phyloP scores from a whole-genome alignment of 2,888 invertebrate genomes.

The Tetropium fuscum region DNA sequence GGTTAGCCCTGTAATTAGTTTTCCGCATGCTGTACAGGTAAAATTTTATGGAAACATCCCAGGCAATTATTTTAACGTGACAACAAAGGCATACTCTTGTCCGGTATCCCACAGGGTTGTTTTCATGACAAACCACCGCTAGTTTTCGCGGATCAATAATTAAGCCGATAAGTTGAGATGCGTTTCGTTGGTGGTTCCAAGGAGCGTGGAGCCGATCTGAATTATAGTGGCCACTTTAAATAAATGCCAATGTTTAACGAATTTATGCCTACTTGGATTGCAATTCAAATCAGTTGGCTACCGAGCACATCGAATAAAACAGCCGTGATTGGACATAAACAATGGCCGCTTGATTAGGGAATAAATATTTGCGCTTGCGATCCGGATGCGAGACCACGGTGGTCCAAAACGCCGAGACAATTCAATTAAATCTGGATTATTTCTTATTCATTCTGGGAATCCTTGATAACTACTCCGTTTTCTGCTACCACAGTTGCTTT shows the following conservation, averaged over 20 bases:
- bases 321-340: conserved; percentile 62
- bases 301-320: conserved; percentile 57
- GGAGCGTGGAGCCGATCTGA: conserved; percentile 44
- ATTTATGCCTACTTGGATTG: conserved; percentile 61
- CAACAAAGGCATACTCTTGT: conserved; percentile 13
- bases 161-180: conserved; percentile 29
- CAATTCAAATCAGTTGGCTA: conserved; percentile 63
- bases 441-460: conserved; percentile 38
- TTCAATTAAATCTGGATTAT: conserved; percentile 59
- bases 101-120: conserved; percentile 6
- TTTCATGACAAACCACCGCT: conserved; percentile 16
- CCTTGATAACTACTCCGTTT: too few relatives aligned
- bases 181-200: conserved; percentile 21
- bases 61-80: too few relatives aligned
- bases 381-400: conserved; percentile 56
- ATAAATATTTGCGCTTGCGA: conserved; percentile 58
- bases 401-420: conserved; percentile 61
- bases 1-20: too few relatives aligned
- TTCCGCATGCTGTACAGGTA: too few relatives aligned
- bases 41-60: too few relatives aligned
- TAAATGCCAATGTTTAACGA: conserved; percentile 61
- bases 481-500: too few relatives aligned
- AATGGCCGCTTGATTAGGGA: conserved; percentile 63
- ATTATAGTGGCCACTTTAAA: conserved; percentile 60
- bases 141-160: conserved; percentile 23